phyloP scores from a whole-genome alignment of 2,113 vertebrate species.

The Lethenteron camtschaticum region DNA sequence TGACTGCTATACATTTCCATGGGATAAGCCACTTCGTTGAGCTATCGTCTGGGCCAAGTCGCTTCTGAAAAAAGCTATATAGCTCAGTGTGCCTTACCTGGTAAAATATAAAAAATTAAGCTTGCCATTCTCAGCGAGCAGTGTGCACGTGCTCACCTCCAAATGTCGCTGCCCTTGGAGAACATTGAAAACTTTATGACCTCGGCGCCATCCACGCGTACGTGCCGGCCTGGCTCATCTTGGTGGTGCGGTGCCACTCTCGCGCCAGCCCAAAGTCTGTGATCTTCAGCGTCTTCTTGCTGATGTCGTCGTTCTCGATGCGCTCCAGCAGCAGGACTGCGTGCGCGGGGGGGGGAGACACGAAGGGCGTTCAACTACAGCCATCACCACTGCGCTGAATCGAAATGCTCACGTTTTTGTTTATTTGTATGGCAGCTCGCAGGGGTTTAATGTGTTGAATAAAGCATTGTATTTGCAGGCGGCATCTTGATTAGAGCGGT shows the following conservation, averaged over 20 bases:
- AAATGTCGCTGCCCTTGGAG: conserved; percentile 90
- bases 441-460: too few species aligned
- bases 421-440: too few species aligned
- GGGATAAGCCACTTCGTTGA: too few species aligned
- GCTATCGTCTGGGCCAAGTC: too few species aligned
- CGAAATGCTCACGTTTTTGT: too few species aligned
- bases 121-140: background rate
- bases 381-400: too few species aligned
- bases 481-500: too few species aligned
- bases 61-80: too few species aligned
- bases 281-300: conserved; percentile 88
- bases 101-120: background rate
- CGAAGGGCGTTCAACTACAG: too few species aligned
- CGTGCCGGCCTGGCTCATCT: conserved; percentile 87
- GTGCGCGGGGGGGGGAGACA: too few species aligned
- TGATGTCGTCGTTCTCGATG: conserved; percentile 70
- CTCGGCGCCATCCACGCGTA: conserved; percentile 94
- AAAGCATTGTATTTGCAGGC: too few species aligned
- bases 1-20: too few species aligned
- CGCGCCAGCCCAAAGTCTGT: conserved; percentile 92
- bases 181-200: conserved; percentile 89
- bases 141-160: conserved; percentile 42
- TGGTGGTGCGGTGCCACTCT: conserved; percentile 89
- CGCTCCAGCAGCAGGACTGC: conserved; percentile 70
- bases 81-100: background rate